Evolutionary conservation across 2,888 invertebrate species (phyloP).

Genomic region (Tachina fera): DNA sequence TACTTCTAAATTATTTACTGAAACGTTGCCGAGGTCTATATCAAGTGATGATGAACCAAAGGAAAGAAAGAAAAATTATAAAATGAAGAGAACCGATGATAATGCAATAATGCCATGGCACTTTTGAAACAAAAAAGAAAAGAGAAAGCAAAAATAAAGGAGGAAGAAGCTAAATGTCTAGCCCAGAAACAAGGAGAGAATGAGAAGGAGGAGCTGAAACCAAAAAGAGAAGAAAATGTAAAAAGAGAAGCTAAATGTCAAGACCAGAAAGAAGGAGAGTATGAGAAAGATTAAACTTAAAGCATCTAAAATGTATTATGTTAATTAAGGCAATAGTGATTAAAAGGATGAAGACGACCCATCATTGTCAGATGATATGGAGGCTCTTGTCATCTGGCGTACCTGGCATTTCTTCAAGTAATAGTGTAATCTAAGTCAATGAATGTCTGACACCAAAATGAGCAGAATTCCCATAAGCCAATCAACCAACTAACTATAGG

Average conservation of each 20-base stretch:
- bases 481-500: too few relatives aligned
- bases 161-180: too few relatives aligned
- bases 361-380: slow-evolving; percentile 71
- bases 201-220: too few relatives aligned
- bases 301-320: slow-evolving; percentile 97
- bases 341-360: slow-evolving; percentile 86
- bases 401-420: too few relatives aligned
- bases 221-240: slow-evolving; percentile 93
- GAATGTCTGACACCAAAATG: too few relatives aligned
- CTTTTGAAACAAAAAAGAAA: slow-evolving; percentile 87
- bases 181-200: too few relatives aligned
- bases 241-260: slow-evolving; percentile 87
- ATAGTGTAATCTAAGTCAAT: too few relatives aligned
- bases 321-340: slow-evolving; percentile 87
- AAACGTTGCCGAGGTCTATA: background rate
- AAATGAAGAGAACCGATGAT: slow-evolving; percentile 92
- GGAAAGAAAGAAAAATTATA: slow-evolving; percentile 94
- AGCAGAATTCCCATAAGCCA: too few relatives aligned
- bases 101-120: slow-evolving; percentile 96
- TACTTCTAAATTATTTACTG: slow-evolving; percentile 1
- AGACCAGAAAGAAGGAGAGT: slow-evolving; percentile 84
- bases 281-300: slow-evolving; percentile 90
- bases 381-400: too few relatives aligned
- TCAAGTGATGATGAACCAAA: slow-evolving; percentile 81
- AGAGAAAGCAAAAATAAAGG: too few relatives aligned